Evolutionary conservation across 2,797 vertebrate genomes (phyloP).

Genomic region (Gallinago solitaria): DNA sequence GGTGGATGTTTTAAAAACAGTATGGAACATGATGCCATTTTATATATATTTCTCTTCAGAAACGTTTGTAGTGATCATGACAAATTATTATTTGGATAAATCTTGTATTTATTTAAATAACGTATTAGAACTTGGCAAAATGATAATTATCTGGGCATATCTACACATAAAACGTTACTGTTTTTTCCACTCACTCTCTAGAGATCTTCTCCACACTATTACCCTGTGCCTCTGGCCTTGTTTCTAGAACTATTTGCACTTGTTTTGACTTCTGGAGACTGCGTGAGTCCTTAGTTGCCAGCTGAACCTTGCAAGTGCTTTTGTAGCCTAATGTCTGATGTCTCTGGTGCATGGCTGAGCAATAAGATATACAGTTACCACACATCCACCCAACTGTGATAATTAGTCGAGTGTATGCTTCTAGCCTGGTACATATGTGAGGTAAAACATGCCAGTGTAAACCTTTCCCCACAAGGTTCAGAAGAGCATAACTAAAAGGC

Average conservation of each 20-base stretch:
- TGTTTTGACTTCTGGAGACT: background rate
- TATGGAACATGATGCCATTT: background rate
- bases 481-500: background rate
- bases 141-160: background rate
- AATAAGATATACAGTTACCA: background rate
- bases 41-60: background rate
- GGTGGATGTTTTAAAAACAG: background rate
- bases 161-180: background rate
- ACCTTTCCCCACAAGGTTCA: background rate
- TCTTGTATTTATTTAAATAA: background rate
- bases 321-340: background rate
- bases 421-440: background rate
- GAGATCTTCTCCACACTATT: background rate
- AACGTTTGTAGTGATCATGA: background rate
- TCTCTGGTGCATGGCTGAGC: rapidly evolving
- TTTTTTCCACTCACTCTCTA: background rate
- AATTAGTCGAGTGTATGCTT: background rate
- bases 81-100: background rate
- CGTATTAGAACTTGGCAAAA: rapidly evolving
- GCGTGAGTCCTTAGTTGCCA: background rate
- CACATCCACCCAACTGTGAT: background rate
- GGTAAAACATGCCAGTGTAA: background rate
- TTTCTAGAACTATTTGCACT: background rate
- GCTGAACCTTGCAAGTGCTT: background rate
- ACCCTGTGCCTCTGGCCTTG: background rate